Base-by-base conservation (phyloP, 2,797 vertebrate species). In the Sebastes itinus region DNA sequence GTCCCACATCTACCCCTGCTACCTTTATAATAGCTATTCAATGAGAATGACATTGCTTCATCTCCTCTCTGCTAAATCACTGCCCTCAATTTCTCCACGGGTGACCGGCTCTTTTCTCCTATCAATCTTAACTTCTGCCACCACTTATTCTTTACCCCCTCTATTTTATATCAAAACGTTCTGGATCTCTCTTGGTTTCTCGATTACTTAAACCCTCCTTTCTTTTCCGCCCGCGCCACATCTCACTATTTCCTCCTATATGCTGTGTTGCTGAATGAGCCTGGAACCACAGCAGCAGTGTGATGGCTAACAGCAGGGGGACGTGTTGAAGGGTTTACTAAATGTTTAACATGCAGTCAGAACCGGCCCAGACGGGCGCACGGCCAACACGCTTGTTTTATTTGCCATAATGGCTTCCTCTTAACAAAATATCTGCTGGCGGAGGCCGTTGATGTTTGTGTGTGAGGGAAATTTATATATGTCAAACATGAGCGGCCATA, bases 341-440 rank as follows among this genome's bases (percentile, higher is more conserved):
- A 90, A 92, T 92, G 88, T 91, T 82, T 79, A 85, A 73, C 76
- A 78, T 81, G 49, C 67, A 78, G 65, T 49, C 61, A 71, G 70
- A 70, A 81, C 32, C 11, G 5, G 60, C 72, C 77, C 78, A 80
- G 62, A 82, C 18, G 74, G 91, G 88, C 87, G 12, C 27, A 9
- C 27, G 5, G 90, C 94, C 94, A 95, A 90, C 64, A 46, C 75
- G 74, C 87, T 87, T 88, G 89, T 93, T 94, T 94, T 92, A 92
- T 92, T 94, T 90, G 88, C 88, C 78, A 87, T 93, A 87, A 94
- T 89, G 86, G 73, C 86, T 92, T 93, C 90, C 88, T 90, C 86
- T 92, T 94, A 90, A 92, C 92, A 91, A 90, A 89, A 92, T 92
- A 91, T 84, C 77, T 87, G 78, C 85, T 76, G 63, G 84, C 76